Conservation (phyloP, 64 coral and sea anemone species). For the Dendrophyllia cribrosa region DNA sequence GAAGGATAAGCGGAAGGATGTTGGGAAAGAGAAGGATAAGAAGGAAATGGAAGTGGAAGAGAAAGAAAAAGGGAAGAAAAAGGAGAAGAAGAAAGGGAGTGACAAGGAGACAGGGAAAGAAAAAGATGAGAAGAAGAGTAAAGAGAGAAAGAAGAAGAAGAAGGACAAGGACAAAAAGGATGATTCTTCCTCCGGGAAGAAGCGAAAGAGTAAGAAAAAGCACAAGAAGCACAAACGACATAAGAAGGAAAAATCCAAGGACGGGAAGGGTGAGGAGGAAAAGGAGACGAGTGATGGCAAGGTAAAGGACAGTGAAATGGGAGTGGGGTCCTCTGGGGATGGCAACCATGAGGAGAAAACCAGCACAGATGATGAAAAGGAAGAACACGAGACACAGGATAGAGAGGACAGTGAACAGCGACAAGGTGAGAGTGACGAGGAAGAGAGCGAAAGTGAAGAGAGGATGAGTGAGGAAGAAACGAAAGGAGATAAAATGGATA, state of each 20-base stretch:
- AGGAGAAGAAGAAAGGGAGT: not conserved
- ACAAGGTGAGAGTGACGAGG: not conserved
- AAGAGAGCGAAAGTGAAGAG: not conserved
- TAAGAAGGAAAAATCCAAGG: slow-evolving; percentile 63
- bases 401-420: slow-evolving; percentile 7
- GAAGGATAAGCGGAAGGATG: not conserved
- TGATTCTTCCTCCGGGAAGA: slow-evolving; percentile 45
- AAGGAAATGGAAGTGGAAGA: not conserved
- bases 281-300: slow-evolving; percentile 6
- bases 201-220: slow-evolving; percentile 72
- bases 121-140: not conserved
- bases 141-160: slow-evolving; percentile 41
- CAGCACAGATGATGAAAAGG: not conserved
- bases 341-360: slow-evolving; percentile 4
- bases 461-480: not conserved
- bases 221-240: slow-evolving; percentile 78
- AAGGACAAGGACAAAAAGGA: slow-evolving; percentile 28
- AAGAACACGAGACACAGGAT: not conserved
- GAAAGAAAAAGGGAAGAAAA: not conserved
- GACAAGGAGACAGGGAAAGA: slow-evolving; percentile 14
- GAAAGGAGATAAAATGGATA: not conserved
- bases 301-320: slow-evolving; percentile 10
- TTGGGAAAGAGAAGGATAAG: not conserved
- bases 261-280: slow-evolving; percentile 15
- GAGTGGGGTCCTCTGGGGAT: not conserved